Percentiles rank a stretch among this genome's conserved stretches.
Evolutionary conservation across 2,888 invertebrate genomes (phyloP).

Genomic region (Drosophila melanocephala): DNA sequence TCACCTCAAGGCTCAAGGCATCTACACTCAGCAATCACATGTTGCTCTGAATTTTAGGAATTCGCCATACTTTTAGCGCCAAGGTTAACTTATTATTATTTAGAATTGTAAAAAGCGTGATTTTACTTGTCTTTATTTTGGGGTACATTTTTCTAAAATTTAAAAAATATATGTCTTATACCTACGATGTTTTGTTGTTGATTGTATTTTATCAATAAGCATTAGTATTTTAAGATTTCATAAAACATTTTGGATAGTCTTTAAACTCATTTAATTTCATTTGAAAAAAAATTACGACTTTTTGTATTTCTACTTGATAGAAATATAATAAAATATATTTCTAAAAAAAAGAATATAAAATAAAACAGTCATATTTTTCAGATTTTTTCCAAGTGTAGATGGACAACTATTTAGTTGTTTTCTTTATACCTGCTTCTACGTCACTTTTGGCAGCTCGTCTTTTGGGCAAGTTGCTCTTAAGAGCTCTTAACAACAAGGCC

Average conservation of each 20-base stretch:
- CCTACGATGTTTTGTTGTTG: conserved; percentile 22
- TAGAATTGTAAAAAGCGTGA: neutral
- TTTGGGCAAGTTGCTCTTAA: conserved; percentile 51
- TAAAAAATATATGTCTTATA: neutral
- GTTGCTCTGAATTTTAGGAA: neutral
- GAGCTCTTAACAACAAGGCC: conserved; percentile 59
- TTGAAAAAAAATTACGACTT: neutral
- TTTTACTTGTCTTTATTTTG: neutral
- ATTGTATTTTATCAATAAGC: conserved; percentile 7
- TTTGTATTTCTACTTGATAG: neutral
- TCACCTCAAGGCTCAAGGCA: neutral
- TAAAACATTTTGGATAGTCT: neutral
- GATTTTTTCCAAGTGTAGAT: conserved; percentile 1
- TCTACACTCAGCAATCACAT: neutral
- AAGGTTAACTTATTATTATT: neutral
- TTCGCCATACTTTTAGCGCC: neutral
- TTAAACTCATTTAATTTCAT: neutral
- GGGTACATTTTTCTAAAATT: neutral
- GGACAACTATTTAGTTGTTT: conserved; percentile 31
- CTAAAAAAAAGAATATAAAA: neutral
- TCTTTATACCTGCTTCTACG: conserved; percentile 7
- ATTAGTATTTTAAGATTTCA: neutral
- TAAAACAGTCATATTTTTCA: neutral
- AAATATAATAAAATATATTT: neutral
- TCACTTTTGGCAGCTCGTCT: conserved; percentile 32